A percentile compares a stretch with the other conserved stretches of the same genome.
phyloP scores from a whole-genome alignment of 2,113 vertebrate species.

The Sorex araneus region DNA sequence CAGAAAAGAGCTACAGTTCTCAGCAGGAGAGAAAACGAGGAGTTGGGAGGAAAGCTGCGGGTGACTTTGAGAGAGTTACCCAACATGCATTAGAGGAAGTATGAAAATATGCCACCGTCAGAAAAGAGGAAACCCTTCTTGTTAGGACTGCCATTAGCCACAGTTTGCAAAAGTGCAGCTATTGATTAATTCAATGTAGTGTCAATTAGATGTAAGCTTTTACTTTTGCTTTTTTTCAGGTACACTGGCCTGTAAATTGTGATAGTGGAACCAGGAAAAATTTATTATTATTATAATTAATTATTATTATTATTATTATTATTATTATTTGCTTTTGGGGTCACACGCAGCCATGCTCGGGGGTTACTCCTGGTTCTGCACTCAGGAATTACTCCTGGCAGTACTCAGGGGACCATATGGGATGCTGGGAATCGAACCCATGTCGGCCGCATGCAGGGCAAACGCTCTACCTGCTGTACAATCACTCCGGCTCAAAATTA shows the following conservation, averaged over 20 bases:
- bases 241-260: slow-evolving; percentile 96
- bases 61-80: slow-evolving; percentile 99
- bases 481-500: too few species aligned
- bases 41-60: slow-evolving; percentile 99
- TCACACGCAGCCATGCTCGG: too few species aligned
- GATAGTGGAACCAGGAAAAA: slow-evolving; percentile 95
- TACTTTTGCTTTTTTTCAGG: slow-evolving; percentile 84
- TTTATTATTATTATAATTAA: too few species aligned
- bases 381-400: too few species aligned
- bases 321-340: too few species aligned
- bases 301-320: too few species aligned
- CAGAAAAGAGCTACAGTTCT: slow-evolving; percentile 96
- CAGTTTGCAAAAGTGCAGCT: slow-evolving; percentile 94
- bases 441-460: too few species aligned
- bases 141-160: slow-evolving; percentile 96
- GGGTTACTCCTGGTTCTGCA: too few species aligned
- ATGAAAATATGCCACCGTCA: slow-evolving; percentile 94
- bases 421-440: too few species aligned
- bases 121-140: slow-evolving; percentile 94
- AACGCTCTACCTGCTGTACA: too few species aligned
- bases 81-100: slow-evolving; percentile 97
- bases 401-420: too few species aligned
- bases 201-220: slow-evolving; percentile 88
- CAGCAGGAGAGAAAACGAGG: slow-evolving; percentile 99
- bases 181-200: slow-evolving; percentile 93